These are phyloP conservation scores for Stenichneumon culpator DNA, from an alignment of 2,888 invertebrate species.

Conservation along the genomic window DNA sequence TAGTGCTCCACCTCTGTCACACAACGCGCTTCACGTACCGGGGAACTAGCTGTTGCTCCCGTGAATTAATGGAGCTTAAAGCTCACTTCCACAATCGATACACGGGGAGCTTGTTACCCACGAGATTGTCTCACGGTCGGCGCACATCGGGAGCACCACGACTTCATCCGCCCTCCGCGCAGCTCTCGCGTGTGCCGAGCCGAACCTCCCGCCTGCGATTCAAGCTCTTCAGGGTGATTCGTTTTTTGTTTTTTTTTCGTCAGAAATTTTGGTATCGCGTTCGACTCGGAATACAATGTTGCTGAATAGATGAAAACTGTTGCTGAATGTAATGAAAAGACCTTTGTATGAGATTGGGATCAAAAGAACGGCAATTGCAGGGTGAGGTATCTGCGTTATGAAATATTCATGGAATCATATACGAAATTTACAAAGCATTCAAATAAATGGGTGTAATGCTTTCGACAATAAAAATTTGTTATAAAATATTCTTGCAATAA, in stretches of 20 bases:
- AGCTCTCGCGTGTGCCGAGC: slow-evolving; percentile 55
- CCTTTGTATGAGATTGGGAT: too few species aligned
- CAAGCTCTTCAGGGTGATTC: not conserved
- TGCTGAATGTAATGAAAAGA: too few species aligned
- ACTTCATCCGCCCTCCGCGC: slow-evolving; percentile 33
- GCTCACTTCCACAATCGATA: slow-evolving; percentile 61
- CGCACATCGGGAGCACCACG: slow-evolving; percentile 44
- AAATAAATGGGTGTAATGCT: too few species aligned
- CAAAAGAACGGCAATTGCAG: too few species aligned
- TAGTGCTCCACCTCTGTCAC: not conserved
- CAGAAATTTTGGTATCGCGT: too few species aligned
- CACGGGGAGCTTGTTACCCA: slow-evolving; percentile 47
- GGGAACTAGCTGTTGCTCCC: slow-evolving; percentile 57
- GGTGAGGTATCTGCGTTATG: too few species aligned
- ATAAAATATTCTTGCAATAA: too few species aligned
- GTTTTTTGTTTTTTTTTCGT: not conserved
- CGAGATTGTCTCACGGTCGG: slow-evolving; percentile 56
- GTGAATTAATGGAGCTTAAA: slow-evolving; percentile 61
- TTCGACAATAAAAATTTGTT: too few species aligned
- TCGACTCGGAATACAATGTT: too few species aligned
- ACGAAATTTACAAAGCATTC: too few species aligned
- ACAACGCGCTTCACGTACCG: slow-evolving; percentile 10
- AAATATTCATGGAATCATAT: too few species aligned
- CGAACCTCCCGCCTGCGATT: slow-evolving; percentile 40
- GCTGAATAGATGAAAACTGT: too few species aligned